Evolutionary conservation across 2,888 invertebrate species (phyloP), one percentile per base, ranked within the genome.

Genomic region (Eupithecia vulgata): DNA sequence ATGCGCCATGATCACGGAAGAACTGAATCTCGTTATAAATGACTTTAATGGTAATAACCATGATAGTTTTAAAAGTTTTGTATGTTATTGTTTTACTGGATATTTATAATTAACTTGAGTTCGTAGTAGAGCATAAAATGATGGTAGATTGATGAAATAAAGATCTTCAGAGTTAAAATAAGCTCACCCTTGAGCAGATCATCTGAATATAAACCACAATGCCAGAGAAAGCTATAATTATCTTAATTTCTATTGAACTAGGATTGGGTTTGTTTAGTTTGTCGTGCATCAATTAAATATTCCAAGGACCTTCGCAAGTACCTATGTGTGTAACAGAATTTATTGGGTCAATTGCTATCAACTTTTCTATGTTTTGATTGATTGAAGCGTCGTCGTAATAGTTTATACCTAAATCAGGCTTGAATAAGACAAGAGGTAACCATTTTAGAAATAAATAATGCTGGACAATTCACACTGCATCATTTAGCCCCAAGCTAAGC

Each of bases 81-180:
- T n/a, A n/a, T n/a, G n/a, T n/a, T 40, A 64, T 64, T 65, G 37
- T 65, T 65, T 12, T 25, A 37, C n/a, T 65, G 10, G 34, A 37
- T 37, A 62, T 62, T n/a, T 62, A n/a, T 12, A 37, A 34, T 65
- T 65, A 25, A 65, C n/a, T 62, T 35, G 7, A 4, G n/a, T 42
- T 37, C 25, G 61, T 25, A 57, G 12, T 25, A 57, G 12, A 21
- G 12, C 25, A 57, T 8, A 1, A 48, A 48, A 25, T 52, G 52
- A 52, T 52, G 21, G 52, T 21, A n/a, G 15, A 57, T 25, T 12
- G 4, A 57, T 25, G 25, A 57, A 45, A 8, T n/a, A 52, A 21
- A 21, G 8, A 10, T 52, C 10, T 21, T 21, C 4, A n/a, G 15
- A 45, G 15, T 45, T 45, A 30, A 45, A 52, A 52, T 21, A 52